These are phyloP conservation scores for Ovis canadensis DNA, from an alignment of 2,113 vertebrate species.

Conservation along the genomic window DNA sequence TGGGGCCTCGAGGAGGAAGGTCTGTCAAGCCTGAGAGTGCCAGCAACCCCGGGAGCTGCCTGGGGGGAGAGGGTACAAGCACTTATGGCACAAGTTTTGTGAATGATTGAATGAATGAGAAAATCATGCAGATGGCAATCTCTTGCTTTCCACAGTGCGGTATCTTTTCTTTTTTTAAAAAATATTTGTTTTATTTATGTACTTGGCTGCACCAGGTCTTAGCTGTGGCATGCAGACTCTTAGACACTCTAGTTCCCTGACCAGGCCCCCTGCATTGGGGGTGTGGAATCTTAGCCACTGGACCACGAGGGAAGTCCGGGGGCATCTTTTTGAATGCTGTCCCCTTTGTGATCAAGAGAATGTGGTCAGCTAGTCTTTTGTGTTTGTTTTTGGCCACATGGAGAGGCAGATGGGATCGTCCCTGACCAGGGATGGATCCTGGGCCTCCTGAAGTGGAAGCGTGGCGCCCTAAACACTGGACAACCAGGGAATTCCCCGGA, in stretches of 20 bases:
- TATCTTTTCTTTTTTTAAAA: neutral
- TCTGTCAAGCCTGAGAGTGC: neutral
- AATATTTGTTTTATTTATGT: neutral
- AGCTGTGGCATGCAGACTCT: neutral
- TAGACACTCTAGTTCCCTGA: neutral
- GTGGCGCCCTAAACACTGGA: neutral
- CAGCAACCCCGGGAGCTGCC: neutral
- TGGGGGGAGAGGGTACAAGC: neutral
- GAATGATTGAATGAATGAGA: neutral
- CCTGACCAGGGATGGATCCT: neutral
- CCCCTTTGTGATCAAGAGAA: neutral
- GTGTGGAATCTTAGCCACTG: neutral
- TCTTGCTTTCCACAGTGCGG: neutral
- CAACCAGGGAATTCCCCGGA: neutral
- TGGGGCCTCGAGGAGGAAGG: neutral
- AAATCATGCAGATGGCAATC: fast-evolving
- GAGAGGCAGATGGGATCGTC: neutral
- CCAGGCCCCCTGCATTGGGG: neutral
- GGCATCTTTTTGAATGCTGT: neutral
- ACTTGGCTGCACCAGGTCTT: neutral
- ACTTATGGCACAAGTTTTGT: neutral
- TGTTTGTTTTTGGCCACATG: neutral
- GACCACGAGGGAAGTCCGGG: neutral
- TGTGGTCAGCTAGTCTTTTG: neutral
- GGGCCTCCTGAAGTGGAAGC: neutral